Conservation (phyloP, 2,888 invertebrate genomes). For the Magallana nippona region DNA sequence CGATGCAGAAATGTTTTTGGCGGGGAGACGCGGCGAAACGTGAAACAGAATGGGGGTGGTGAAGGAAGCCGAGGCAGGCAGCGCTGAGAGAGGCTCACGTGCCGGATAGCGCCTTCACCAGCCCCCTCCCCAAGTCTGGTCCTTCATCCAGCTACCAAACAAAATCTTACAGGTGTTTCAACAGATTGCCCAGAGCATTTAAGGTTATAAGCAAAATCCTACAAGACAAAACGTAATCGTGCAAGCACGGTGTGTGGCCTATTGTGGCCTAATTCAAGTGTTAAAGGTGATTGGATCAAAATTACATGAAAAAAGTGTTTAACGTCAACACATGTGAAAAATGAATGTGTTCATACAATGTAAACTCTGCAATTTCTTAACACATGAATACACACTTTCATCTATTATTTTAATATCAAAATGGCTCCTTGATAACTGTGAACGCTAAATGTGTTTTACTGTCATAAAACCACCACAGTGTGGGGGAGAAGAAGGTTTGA, state of each 20-base stretch:
- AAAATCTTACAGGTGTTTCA: constrained; percentile 13
- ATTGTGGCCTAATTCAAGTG: background rate
- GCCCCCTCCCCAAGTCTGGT: background rate
- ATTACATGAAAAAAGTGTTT: background rate
- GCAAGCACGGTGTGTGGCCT: constrained; percentile 11
- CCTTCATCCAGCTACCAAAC: background rate
- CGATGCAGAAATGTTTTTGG: background rate
- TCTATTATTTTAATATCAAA: no score
- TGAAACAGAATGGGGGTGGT: constrained; percentile 4
- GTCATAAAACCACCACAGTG: no score
- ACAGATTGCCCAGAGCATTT: constrained; percentile 4
- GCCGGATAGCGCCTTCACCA: background rate
- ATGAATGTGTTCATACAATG: background rate
- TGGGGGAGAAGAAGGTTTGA: no score
- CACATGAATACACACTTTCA: background rate
- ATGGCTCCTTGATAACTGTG: no score
- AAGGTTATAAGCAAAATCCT: constrained; percentile 14
- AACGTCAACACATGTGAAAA: constrained; percentile 12
- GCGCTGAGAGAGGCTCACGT: background rate
- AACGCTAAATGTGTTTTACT: no score
- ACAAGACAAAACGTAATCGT: background rate
- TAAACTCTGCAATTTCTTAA: background rate
- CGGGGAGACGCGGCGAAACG: background rate
- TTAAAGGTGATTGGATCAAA: background rate
- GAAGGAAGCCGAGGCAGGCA: background rate